Evolutionary conservation across 2,888 invertebrate species (phyloP).

Genomic region (Brenthis ino): DNA sequence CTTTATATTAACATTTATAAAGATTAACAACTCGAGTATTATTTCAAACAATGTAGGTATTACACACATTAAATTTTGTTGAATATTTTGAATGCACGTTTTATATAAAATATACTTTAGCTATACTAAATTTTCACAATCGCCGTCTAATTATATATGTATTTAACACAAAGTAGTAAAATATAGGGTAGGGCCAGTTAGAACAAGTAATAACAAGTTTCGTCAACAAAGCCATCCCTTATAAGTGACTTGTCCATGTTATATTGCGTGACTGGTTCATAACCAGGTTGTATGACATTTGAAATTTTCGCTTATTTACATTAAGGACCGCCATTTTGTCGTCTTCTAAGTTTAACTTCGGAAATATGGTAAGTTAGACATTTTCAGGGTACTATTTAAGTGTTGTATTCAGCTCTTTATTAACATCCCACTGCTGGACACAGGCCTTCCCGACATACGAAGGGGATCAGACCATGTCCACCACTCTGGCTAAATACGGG

Average conservation of each 20-base stretch:
- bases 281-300: constrained; percentile 33
- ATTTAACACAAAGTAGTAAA: constrained; percentile 36
- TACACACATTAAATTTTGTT: too few species aligned
- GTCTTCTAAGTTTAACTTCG: background rate
- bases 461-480: too few species aligned
- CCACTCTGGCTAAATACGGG: too few species aligned
- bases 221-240: constrained; percentile 37
- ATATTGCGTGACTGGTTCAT: constrained; percentile 32
- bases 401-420: background rate
- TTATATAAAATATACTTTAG: background rate
- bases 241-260: constrained; percentile 33
- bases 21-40: too few species aligned
- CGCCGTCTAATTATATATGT: constrained; percentile 26
- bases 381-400: background rate
- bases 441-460: too few species aligned
- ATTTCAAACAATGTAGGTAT: too few species aligned
- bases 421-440: too few species aligned
- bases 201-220: constrained; percentile 36
- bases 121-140: constrained; percentile 23
- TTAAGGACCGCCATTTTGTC: constrained; percentile 38
- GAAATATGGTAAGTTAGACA: background rate
- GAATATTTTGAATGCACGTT: too few species aligned
- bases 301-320: constrained; percentile 20
- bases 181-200: constrained; percentile 33
- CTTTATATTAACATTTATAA: background rate